Evolutionary conservation across 1,140 invertebrate species (phyloP).

Genomic region (Tetramorium simillimum): DNA sequence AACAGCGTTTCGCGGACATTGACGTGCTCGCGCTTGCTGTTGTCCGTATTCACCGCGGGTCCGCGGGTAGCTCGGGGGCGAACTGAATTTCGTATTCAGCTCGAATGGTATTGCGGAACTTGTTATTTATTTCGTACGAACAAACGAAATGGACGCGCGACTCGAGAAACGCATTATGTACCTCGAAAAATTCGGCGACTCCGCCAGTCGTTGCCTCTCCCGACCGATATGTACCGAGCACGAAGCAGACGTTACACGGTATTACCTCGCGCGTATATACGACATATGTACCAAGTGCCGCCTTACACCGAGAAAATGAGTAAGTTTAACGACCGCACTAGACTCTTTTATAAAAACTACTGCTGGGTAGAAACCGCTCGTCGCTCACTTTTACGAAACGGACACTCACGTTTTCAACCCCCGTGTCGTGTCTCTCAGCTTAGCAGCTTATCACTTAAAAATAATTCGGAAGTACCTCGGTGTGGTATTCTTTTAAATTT

Average conservation of each 20-base stretch:
- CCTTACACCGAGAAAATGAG: conserved; percentile 61
- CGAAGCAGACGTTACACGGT: background rate
- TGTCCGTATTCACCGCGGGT: background rate
- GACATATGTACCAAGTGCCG: background rate
- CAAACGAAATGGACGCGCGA: background rate
- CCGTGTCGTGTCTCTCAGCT: conserved; percentile 27
- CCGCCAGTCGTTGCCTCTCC: background rate
- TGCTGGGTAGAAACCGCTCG: background rate
- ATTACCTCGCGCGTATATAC: background rate
- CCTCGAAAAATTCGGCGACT: background rate
- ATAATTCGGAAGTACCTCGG: background rate
- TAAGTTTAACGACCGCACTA: conserved; percentile 68
- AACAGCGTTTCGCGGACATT: background rate
- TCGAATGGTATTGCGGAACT: too few relatives aligned
- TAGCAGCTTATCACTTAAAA: conserved; percentile 6
- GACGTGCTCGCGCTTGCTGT: conserved; percentile 7
- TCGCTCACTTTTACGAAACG: conserved; percentile 33
- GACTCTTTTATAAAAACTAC: conserved; percentile 68
- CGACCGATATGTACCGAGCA: background rate
- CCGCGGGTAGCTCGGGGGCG: background rate
- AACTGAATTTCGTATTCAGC: conserved; percentile 1
- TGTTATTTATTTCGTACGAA: conserved; percentile 1
- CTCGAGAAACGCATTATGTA: conserved; percentile 14
- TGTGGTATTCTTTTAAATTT: conserved; percentile 31
- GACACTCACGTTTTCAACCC: conserved; percentile 15